Percentiles rank a stretch among this genome's conserved stretches.
These are phyloP conservation scores for Chrysotoxum bicinctum DNA, from an alignment of 2,888 invertebrate species.

Conservation along the genomic window DNA sequence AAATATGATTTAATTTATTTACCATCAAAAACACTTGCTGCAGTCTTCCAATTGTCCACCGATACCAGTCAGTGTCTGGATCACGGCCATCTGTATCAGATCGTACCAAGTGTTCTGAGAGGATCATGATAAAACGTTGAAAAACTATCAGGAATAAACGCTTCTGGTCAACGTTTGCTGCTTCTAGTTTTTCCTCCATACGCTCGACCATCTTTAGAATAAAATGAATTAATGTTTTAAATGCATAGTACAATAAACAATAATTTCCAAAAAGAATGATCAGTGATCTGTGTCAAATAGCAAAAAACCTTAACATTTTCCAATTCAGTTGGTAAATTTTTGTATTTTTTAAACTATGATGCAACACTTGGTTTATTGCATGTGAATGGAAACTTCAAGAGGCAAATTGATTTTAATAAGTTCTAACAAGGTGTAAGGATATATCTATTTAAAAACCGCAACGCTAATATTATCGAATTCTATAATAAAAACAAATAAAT, in stretches of 20 bases:
- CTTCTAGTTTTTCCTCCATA: constrained; percentile 97
- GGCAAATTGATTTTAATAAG: no score
- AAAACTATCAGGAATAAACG: constrained; percentile 98
- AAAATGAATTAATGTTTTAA: background rate
- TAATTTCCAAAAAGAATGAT: no score
- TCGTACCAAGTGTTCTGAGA: constrained; percentile 96
- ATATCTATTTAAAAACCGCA: no score
- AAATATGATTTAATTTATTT: constrained; percentile 78
- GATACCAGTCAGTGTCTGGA: constrained; percentile 97
- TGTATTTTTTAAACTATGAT: no score
- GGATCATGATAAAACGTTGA: constrained; percentile 98
- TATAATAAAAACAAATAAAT: no score
- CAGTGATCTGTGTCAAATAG: no score
- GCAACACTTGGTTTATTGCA: no score
- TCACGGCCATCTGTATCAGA: constrained; percentile 96
- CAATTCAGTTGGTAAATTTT: no score
- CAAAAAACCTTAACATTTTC: no score
- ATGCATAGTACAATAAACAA: background rate
- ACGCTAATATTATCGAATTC: no score
- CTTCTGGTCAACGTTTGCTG: constrained; percentile 97
- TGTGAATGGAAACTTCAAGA: no score
- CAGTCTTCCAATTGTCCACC: constrained; percentile 96
- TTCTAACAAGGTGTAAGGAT: no score
- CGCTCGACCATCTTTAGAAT: constrained; percentile 90
- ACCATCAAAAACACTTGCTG: constrained; percentile 97